These are phyloP conservation scores for Microctonus aethiopoides DNA, from an alignment of 2,888 invertebrate species.

Conservation along the genomic window DNA sequence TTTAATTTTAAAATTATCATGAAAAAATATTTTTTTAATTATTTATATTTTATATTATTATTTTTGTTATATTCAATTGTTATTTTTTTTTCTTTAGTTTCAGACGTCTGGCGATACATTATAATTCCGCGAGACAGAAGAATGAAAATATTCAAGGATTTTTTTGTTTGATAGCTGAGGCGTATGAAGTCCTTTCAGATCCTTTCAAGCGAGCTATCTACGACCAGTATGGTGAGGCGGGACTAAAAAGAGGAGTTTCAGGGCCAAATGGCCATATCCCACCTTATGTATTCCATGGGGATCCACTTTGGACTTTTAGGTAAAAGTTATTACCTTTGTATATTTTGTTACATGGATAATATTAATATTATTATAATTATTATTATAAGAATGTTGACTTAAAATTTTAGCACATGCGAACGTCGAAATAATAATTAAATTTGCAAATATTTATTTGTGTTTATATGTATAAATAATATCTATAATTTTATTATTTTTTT, in stretches of 20 bases:
- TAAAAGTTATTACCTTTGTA: conserved; percentile 44
- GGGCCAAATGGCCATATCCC: conserved; percentile 76
- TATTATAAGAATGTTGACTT: too few relatives aligned
- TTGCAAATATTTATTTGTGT: neutral
- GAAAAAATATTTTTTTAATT: conserved; percentile 8
- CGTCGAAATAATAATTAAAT: too few relatives aligned
- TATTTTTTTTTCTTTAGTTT: conserved; percentile 60
- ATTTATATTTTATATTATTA: neutral
- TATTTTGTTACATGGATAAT: neutral
- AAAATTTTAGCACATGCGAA: too few relatives aligned
- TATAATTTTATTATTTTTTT: conserved; percentile 4
- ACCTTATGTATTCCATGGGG: conserved; percentile 84
- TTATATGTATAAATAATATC: too few relatives aligned
- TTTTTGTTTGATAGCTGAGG: conserved; percentile 78
- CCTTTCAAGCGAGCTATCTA: conserved; percentile 79
- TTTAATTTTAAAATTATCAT: too few relatives aligned
- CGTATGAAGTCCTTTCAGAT: conserved; percentile 81
- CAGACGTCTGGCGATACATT: conserved; percentile 71
- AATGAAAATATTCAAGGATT: conserved; percentile 46
- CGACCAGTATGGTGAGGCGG: conserved; percentile 91
- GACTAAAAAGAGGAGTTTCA: conserved; percentile 83
- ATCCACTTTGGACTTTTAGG: conserved; percentile 79
- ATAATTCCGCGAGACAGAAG: conserved; percentile 70
- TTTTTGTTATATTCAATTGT: neutral
- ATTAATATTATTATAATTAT: neutral